phyloP scores from a whole-genome alignment of 2,113 vertebrate genomes.

The Indri indri region DNA sequence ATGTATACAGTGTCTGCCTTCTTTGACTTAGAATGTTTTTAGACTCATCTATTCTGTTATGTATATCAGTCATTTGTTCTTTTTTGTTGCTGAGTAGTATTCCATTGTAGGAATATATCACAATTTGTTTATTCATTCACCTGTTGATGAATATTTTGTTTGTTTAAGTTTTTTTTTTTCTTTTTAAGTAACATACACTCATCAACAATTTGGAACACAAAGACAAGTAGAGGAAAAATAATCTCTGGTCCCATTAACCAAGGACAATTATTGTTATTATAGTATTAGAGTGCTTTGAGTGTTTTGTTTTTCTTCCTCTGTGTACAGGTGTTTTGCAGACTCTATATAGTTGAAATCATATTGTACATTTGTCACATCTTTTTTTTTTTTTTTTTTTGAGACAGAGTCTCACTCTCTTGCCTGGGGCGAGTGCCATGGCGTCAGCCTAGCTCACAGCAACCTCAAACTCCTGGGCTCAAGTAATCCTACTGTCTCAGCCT shows the following conservation, averaged over 20 bases:
- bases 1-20: background rate
- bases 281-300: background rate
- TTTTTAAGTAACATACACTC: background rate
- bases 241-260: background rate
- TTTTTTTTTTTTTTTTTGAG: too few species aligned
- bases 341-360: background rate
- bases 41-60: background rate
- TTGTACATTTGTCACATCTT: background rate
- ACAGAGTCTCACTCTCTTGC: too few species aligned
- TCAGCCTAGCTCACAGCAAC: too few species aligned
- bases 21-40: background rate
- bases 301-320: background rate
- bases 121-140: constrained; percentile 16
- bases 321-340: background rate
- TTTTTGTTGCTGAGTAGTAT: background rate
- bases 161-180: background rate
- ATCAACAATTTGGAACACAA: constrained; percentile 1
- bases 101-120: background rate
- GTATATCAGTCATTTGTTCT: background rate
- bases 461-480: too few species aligned
- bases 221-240: constrained; percentile 1
- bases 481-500: too few species aligned
- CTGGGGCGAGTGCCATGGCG: too few species aligned
- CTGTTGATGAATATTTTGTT: background rate
- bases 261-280: background rate